These are phyloP conservation scores for Erpobdella octoculata DNA, from an alignment of 2,888 invertebrate genomes.

Conservation along the genomic window DNA sequence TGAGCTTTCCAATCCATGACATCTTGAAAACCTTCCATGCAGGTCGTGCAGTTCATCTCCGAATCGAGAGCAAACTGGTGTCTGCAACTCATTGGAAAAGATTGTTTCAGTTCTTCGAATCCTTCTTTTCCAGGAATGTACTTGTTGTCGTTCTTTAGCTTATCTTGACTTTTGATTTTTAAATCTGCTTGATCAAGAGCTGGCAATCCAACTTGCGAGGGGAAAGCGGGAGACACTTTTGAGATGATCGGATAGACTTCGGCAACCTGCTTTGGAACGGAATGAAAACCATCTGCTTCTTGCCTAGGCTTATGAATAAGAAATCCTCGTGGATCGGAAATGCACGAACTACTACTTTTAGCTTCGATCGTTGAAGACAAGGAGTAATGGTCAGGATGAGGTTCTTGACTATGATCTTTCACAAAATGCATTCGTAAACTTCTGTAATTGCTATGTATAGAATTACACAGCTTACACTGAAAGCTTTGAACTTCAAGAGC, in stretches of 20 bases:
- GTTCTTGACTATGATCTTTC: slow-evolving; percentile 49
- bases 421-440: slow-evolving; percentile 49
- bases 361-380: slow-evolving; percentile 50
- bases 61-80: background rate
- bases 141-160: background rate
- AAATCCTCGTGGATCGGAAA: background rate
- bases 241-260: slow-evolving; percentile 4
- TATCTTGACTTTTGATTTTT: background rate
- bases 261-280: background rate
- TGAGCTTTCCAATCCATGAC: slow-evolving; percentile 29
- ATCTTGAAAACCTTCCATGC: slow-evolving; percentile 31
- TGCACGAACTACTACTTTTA: slow-evolving; percentile 12
- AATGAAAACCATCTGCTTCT: background rate
- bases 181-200: background rate
- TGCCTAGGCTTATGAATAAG: background rate
- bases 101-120: background rate
- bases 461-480: slow-evolving; percentile 46
- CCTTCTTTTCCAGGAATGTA: background rate
- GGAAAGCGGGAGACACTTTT: background rate
- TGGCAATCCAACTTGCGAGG: background rate
- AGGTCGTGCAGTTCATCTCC: slow-evolving; percentile 25
- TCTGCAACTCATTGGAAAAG: background rate
- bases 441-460: slow-evolving; percentile 48
- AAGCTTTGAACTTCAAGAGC: slow-evolving; percentile 31
- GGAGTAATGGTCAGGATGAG: slow-evolving; percentile 46